phyloP scores from a whole-genome alignment of 2,113 vertebrate species.

The Coregonus clupeaformis region DNA sequence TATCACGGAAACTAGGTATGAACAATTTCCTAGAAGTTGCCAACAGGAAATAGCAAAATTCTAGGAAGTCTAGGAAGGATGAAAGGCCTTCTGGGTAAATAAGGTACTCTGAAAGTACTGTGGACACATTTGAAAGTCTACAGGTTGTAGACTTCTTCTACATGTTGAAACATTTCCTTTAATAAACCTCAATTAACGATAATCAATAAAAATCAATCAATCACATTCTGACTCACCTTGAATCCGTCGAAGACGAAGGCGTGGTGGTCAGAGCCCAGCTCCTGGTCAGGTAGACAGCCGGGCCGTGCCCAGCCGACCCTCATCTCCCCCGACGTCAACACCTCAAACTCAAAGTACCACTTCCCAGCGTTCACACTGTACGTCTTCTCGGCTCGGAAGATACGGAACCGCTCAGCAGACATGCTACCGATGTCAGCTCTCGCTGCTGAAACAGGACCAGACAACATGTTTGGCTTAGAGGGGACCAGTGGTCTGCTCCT shows the following conservation, averaged over 20 bases:
- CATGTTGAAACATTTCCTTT: not conserved
- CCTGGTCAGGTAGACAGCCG: conserved; percentile 87
- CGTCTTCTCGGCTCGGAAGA: conserved; percentile 93
- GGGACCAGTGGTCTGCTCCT: too few species aligned
- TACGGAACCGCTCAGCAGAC: conserved; percentile 87
- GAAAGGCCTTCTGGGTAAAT: too few species aligned
- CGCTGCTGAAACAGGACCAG: conserved; percentile 62
- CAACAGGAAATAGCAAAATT: too few species aligned
- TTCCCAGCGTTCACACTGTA: conserved; percentile 86
- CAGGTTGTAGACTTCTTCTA: not conserved
- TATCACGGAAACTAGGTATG: too few species aligned
- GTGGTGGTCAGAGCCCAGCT: conserved; percentile 89
- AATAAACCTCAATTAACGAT: too few species aligned
- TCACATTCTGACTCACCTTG: conserved; percentile 76
- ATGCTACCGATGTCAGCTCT: conserved; percentile 74
- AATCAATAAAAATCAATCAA: too few species aligned
- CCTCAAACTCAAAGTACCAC: conserved; percentile 97
- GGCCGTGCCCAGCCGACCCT: conserved; percentile 92
- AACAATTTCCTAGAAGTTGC: too few species aligned
- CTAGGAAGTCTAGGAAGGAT: too few species aligned
- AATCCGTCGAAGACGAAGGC: conserved; percentile 95
- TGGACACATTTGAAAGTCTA: not conserved
- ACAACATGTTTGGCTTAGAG: too few species aligned
- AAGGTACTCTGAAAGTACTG: too few species aligned
- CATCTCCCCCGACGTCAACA: conserved; percentile 89